These are phyloP conservation scores for Stigmatopora nigra DNA, from an alignment of 2,113 vertebrate species.

Conservation along the genomic window DNA sequence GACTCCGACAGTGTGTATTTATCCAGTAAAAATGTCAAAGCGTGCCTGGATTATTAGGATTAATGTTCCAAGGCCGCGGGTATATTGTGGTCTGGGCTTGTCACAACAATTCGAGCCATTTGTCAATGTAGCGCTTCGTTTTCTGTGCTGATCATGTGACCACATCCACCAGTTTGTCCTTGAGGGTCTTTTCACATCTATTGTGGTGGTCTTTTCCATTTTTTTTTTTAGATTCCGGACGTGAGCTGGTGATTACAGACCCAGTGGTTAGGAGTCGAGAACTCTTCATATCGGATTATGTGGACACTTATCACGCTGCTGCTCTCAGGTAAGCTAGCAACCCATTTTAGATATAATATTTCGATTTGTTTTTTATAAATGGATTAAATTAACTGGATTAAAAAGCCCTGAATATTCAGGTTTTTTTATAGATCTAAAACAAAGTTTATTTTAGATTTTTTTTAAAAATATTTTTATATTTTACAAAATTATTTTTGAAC, in stretches of 20 bases:
- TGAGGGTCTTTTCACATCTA: constrained; percentile 33
- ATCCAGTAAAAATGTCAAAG: background rate
- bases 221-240: constrained; percentile 81
- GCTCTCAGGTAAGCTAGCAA: constrained; percentile 86
- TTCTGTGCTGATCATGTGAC: constrained; percentile 25
- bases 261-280: constrained; percentile 96
- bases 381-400: too few relatives aligned
- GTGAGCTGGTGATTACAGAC: constrained; percentile 95
- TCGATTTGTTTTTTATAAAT: too few relatives aligned
- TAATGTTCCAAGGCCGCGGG: constrained; percentile 39
- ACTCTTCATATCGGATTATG: constrained; percentile 98
- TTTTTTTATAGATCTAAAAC: too few relatives aligned
- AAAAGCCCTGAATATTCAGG: too few relatives aligned
- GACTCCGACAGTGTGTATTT: background rate
- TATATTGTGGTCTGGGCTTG: constrained; percentile 18
- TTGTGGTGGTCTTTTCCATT: constrained; percentile 32
- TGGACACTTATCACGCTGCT: constrained; percentile 97
- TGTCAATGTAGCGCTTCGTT: constrained; percentile 32
- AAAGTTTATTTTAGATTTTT: too few relatives aligned
- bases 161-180: constrained; percentile 9
- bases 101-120: constrained; percentile 38
- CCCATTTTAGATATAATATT: too few relatives aligned
- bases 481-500: too few relatives aligned
- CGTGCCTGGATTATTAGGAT: constrained; percentile 44
- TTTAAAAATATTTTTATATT: too few relatives aligned